phyloP scores from a whole-genome alignment of 2,113 vertebrate genomes.

The Notarius lentiginosus region DNA sequence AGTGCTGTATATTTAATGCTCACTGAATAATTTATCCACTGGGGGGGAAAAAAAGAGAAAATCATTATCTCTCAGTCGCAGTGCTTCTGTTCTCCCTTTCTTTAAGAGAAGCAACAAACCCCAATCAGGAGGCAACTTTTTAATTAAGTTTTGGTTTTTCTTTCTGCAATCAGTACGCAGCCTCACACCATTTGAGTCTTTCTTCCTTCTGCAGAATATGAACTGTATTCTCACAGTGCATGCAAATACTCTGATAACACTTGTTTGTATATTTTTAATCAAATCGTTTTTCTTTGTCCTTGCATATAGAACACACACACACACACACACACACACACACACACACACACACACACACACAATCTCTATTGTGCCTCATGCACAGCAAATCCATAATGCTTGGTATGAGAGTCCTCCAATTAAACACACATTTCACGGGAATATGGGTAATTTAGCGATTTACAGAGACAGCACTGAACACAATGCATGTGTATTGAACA shows the following conservation, averaged over 20 bases:
- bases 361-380: not conserved
- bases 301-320: not conserved
- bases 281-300: slow-evolving; percentile 10
- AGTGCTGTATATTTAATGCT: slow-evolving; percentile 7
- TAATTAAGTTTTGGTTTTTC: slow-evolving; percentile 56
- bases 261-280: slow-evolving; percentile 35
- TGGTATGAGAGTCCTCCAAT: slow-evolving; percentile 1
- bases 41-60: not conserved
- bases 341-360: no score
- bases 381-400: not conserved
- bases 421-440: slow-evolving; percentile 2
- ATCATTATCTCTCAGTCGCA: not conserved
- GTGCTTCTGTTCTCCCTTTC: slow-evolving; percentile 23
- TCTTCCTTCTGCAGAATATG: slow-evolving; percentile 24
- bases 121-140: slow-evolving; percentile 60
- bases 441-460: slow-evolving; percentile 13
- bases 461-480: not conserved
- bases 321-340: no score
- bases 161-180: slow-evolving; percentile 7
- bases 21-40: slow-evolving; percentile 4
- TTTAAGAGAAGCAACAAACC: slow-evolving; percentile 46
- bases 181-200: slow-evolving; percentile 19
- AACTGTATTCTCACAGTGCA: slow-evolving; percentile 18
- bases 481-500: not conserved
- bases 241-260: slow-evolving; percentile 32